Conservation (phyloP, 92 coral and sea anemone genomes). For the Palythoa grandis region DNA sequence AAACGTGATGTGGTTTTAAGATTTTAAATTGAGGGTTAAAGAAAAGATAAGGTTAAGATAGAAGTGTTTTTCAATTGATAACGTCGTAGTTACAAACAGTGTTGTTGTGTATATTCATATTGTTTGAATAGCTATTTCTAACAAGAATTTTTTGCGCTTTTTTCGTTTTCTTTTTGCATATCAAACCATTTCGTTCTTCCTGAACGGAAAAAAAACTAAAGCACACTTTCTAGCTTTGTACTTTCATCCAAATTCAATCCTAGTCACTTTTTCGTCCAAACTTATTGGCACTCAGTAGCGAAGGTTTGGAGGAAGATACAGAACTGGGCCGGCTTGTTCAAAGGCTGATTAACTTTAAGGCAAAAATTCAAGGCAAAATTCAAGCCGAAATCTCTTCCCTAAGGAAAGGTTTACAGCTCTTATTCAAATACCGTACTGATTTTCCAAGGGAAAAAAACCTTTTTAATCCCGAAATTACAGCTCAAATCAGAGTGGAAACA, state of each 20-base stretch:
- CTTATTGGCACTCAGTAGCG: background rate
- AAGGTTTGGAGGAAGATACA: background rate
- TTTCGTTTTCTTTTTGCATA: constrained; percentile 18
- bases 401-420: too few relatives aligned
- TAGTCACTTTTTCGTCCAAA: background rate
- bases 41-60: background rate
- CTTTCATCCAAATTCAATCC: background rate
- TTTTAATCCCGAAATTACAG: too few relatives aligned
- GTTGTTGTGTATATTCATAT: background rate
- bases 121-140: background rate
- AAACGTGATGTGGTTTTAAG: background rate
- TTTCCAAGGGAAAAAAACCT: too few relatives aligned
- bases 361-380: too few relatives aligned
- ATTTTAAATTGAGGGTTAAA: background rate
- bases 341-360: too few relatives aligned
- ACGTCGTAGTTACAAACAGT: background rate
- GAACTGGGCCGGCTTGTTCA: background rate
- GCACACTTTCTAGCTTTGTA: background rate
- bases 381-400: too few relatives aligned
- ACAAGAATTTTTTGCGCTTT: background rate
- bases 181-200: background rate
- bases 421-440: too few relatives aligned
- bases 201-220: constrained; percentile 11
- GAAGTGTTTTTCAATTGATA: background rate
- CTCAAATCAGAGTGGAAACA: too few relatives aligned